Evolutionary conservation across 2,797 vertebrate genomes (phyloP), one percentile per base, ranked within the genome.

Genomic region (Sebastes vulpes): DNA sequence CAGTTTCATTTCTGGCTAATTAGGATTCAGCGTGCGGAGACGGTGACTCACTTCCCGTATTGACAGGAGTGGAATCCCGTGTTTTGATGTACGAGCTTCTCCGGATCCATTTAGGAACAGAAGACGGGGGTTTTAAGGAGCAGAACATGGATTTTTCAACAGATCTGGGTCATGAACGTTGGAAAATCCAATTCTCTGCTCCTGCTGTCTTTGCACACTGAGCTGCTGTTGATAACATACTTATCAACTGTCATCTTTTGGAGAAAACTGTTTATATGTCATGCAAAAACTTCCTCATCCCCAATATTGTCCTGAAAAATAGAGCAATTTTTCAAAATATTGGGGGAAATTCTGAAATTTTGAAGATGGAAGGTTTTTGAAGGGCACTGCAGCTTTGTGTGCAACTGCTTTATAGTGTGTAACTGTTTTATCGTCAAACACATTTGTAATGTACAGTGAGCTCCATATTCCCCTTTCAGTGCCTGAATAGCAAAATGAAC

Each of bases 361-460:
- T 66, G 35, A 77, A 56, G 14, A 78, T 48, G 6, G 11, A 38
- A 31, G 60, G 58, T 69, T 85, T 91, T 84, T 84, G 75, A 68
- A 26, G 29, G 4, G 63, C 6, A 2, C 48, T 58, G 63, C 74
- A 65, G 84, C 79, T 81, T 50, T 81, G 76, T 87, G 89, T 89
- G 81, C 66, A 79, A 74, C 57, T 11, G 48, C 58, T 82, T 79
- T 65, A 31, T 56, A 21, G 16, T 69, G 28, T 85, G 57, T 79
- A 53, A 59, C 5, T 78, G 75, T 87, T 32, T 58, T 58, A 69
- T 29, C 72, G 72, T 83, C 75, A 75, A 64, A 68, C 35, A 42
- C 60, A 59, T 79, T 20, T 82, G 50, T 73, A 67, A 72, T 42
- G 31, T 85, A 88, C 92, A 91, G 87, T 92, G 93, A 92, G 92